Base-by-base conservation (phyloP, 2,888 invertebrate genomes). In the Disparrhopalites patrizii region DNA sequence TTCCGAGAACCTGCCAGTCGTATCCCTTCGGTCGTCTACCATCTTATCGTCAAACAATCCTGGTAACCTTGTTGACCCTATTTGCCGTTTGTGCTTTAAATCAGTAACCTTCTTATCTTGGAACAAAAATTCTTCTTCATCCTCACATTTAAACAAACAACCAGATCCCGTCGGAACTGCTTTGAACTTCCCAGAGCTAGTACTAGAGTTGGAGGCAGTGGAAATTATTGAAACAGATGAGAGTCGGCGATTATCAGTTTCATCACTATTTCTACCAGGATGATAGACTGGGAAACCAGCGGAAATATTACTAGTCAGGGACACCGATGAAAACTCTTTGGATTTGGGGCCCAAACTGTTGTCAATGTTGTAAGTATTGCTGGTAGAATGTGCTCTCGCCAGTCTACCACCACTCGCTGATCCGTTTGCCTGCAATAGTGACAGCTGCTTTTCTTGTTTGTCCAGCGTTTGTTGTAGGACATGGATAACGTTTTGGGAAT, bases 91-190 rank as follows among this genome's bases (percentile, higher is more conserved):
- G 65, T 82, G 81, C 75, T 87, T 84, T 74, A 83, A 70, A 62
- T 82, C 82, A 1, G 79, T 83, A 69, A 93, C 82, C 77, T 87
- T 90, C 57, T 88, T 88, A 72, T 89, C 89, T 78, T 91, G 90
- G 77, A 92, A 92, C 51, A 89, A 82, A 77, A 92, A 91, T 51
- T 88, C 90, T 73, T 90, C 90, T 77, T 93, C 93, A 76, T 93
- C 93, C 54, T 91, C 91, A 85, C 89, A 88, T 75, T 85, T 84
- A 27, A 88, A 80, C 71, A 83, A 83, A 50, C 76, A 75, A 18
- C 77, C 79, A 73, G 72, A 61, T 73, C 73, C 72, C 15, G 62
- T 66, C 2, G 73, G 73, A 18, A 74, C 71, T 25, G 61, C 71
- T 62, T 71, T 72, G 20, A 56, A 28, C 25, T 56, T 36, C 0